These are phyloP conservation scores for Myopa tessellatipennis DNA, from an alignment of 2,888 invertebrate species.

Conservation along the genomic window DNA sequence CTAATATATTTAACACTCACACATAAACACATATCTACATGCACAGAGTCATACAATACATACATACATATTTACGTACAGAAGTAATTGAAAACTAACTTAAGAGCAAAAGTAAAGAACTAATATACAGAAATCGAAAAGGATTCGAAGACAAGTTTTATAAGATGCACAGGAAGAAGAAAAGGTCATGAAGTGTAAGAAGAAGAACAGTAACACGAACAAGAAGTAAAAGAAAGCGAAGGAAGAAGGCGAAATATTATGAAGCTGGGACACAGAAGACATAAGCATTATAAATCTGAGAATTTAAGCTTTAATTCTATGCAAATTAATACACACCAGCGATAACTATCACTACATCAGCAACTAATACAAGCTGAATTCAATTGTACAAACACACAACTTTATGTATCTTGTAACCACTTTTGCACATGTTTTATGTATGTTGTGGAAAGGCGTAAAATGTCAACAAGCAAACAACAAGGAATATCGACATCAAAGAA, in stretches of 20 bases:
- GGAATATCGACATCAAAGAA: not conserved
- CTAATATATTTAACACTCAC: too few species aligned
- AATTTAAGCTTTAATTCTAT: too few species aligned
- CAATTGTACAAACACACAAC: not conserved
- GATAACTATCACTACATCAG: not conserved
- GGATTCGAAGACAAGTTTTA: too few species aligned
- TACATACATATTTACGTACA: not conserved
- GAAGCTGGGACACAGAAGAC: too few species aligned
- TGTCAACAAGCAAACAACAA: not conserved
- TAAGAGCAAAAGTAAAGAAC: constrained; percentile 9
- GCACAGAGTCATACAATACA: not conserved
- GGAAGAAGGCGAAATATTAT: too few species aligned
- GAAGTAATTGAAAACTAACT: not conserved
- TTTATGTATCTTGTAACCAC: not conserved
- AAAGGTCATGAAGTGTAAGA: too few species aligned
- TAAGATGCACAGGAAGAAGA: too few species aligned
- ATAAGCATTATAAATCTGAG: too few species aligned
- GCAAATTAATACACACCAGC: too few species aligned
- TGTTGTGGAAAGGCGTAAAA: not conserved
- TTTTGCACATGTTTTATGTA: not conserved
- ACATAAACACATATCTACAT: not conserved
- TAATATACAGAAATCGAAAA: too few species aligned
- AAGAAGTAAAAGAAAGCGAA: not conserved
- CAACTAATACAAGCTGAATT: not conserved
- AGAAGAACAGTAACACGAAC: too few species aligned